These are phyloP conservation scores for Propithecus deckenii DNA, from an alignment of 2,797 vertebrate species.

Conservation along the genomic window DNA sequence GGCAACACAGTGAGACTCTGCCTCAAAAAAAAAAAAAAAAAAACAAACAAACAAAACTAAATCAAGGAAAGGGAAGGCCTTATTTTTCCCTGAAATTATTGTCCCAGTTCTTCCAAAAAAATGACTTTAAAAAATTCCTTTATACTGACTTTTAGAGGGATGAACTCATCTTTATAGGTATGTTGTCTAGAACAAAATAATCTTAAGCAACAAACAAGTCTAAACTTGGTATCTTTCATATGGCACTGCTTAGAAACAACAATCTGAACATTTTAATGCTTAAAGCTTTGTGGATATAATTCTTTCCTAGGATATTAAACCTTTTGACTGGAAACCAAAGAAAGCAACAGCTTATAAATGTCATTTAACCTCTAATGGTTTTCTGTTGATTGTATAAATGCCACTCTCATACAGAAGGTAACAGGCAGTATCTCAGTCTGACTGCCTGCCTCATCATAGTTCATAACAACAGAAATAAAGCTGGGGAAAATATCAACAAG, in stretches of 20 bases:
- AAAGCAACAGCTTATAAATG: constrained; percentile 35
- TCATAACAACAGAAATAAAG: background rate
- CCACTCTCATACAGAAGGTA: background rate
- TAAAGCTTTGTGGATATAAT: background rate
- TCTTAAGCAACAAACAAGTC: background rate
- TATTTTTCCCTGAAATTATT: constrained; percentile 35
- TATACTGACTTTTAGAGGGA: background rate
- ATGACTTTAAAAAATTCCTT: background rate
- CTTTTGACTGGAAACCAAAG: constrained; percentile 41
- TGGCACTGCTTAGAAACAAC: background rate
- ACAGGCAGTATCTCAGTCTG: background rate
- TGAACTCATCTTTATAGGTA: background rate
- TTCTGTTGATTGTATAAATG: background rate
- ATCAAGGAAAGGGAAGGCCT: constrained; percentile 14
- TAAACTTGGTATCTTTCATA: background rate
- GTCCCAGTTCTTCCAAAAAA: background rate
- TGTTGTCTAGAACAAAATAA: background rate
- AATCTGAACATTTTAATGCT: background rate
- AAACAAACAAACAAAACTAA: too few relatives aligned
- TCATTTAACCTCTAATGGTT: constrained; percentile 9
- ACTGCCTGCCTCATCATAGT: background rate
- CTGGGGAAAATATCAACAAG: background rate
- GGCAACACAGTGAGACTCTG: too few relatives aligned
- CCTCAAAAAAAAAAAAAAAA: too few relatives aligned
- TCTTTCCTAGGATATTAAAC: background rate